phyloP scores from a whole-genome alignment of 1,140 invertebrate genomes.

The Bombus haemorrhoidalis region DNA sequence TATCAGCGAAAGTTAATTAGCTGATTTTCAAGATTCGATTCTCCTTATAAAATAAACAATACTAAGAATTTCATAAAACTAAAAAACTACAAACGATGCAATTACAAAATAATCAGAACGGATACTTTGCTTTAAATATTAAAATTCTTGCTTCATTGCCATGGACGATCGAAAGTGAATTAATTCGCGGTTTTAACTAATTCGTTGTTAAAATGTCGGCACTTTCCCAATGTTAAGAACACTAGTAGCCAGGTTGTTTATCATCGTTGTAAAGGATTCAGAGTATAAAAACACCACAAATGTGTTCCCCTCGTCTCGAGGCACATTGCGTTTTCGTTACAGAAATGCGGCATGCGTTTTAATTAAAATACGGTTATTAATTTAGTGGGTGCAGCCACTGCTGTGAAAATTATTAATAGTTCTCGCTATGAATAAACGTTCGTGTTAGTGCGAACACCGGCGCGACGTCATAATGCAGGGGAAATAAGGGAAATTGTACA shows the following conservation, averaged over 20 bases:
- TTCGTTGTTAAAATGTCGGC: no score
- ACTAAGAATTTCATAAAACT: not conserved
- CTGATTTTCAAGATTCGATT: not conserved
- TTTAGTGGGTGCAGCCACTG: constrained; percentile 14
- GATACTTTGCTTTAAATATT: no score
- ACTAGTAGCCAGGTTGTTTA: not conserved
- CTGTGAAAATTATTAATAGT: constrained; percentile 30
- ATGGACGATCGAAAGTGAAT: no score
- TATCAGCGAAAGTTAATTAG: not conserved
- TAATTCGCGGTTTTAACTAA: no score
- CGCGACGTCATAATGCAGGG: not conserved
- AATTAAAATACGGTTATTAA: constrained; percentile 37
- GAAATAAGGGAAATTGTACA: not conserved
- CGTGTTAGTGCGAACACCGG: not conserved
- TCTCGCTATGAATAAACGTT: constrained; percentile 10
- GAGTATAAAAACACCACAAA: not conserved
- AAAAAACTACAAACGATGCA: not conserved
- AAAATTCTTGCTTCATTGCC: no score
- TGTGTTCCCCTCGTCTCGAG: not conserved
- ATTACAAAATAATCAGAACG: not conserved
- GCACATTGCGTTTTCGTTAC: no score
- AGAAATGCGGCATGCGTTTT: constrained; percentile 20
- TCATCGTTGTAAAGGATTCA: not conserved
- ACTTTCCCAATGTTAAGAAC: not conserved
- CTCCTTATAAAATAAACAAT: not conserved